Evolutionary conservation across 2,113 vertebrate species (phyloP), one percentile per base, ranked within the genome.

Genomic region (Mesitornis unicolor): DNA sequence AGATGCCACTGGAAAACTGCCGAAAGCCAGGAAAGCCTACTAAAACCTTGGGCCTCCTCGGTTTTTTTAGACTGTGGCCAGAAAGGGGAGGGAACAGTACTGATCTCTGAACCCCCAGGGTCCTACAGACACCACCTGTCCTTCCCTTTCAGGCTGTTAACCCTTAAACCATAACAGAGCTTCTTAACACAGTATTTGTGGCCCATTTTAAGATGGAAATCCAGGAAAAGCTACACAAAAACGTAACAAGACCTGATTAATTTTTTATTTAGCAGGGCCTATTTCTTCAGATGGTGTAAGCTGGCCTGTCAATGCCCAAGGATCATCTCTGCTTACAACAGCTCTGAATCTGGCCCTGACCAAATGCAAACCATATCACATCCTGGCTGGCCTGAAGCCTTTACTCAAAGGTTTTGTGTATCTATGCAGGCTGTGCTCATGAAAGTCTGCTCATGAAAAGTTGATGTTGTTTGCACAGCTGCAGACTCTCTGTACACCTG

Each of bases 391-490:
- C 59, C 67, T 18, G 10, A 82, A 63, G 75, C 50, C 35, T 38
- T 47, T 24, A 42, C 33, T 67, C 29, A 75, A 45, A 85, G 26
- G 48, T 7, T 93, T 80, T 82, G 43, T 94, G 78, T 83, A 45
- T 63, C 61, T 86, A 28, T 29, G 35, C 25, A 53, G 24, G 6
- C 26, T 40, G 42, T 65, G 45, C 73, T 71, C 9, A 11, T 89
- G 74, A 45, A 89, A 54, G 65, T 14, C 79, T 24, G 38, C 19
- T 65, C 29, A 9, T 22, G 54, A 75, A 43, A 6, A 18, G 26
- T 3, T 56, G 48, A 18, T 50, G 53, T 4, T 94, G 33, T 97
- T 95, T 97, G 78, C 68, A 85, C 91, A 96, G 91, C 87, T 96
- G 91, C 35, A 59, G 59, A 20, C 35, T 83, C 7, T 2, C 25